These are phyloP conservation scores for Thinocorus orbignyianus DNA, from an alignment of 2,113 vertebrate species.

Conservation along the genomic window DNA sequence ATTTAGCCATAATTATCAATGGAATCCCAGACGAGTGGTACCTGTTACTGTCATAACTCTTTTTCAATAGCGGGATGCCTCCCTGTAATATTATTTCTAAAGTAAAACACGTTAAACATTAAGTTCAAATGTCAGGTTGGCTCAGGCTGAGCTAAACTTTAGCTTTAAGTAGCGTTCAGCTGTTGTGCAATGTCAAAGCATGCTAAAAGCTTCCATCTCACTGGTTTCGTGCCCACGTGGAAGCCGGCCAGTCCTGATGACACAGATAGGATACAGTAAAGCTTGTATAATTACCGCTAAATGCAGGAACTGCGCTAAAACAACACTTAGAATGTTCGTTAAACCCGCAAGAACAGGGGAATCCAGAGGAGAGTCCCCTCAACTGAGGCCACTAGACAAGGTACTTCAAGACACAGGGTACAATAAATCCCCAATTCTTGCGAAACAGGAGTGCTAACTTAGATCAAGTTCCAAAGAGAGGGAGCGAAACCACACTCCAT, in stretches of 20 bases:
- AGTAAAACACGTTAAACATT: background rate
- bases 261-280: background rate
- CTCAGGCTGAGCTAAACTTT: background rate
- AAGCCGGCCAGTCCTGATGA: background rate
- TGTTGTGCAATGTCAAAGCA: constrained; percentile 19
- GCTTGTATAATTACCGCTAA: background rate
- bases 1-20: background rate
- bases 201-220: background rate
- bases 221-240: background rate
- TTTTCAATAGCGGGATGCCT: background rate
- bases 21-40: background rate
- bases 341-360: fast-evolving
- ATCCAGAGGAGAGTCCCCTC: background rate
- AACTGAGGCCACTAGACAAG: background rate
- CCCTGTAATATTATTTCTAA: background rate
- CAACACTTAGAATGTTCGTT: background rate
- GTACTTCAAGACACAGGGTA: background rate
- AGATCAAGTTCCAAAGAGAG: background rate
- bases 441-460: background rate
- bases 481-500: background rate
- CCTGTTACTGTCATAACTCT: background rate
- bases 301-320: background rate
- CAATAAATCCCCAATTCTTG: background rate
- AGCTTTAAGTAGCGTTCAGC: background rate
- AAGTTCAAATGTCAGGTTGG: constrained; percentile 18